phyloP scores from a whole-genome alignment of 2,113 vertebrate genomes.

The Podocnemis expansa region DNA sequence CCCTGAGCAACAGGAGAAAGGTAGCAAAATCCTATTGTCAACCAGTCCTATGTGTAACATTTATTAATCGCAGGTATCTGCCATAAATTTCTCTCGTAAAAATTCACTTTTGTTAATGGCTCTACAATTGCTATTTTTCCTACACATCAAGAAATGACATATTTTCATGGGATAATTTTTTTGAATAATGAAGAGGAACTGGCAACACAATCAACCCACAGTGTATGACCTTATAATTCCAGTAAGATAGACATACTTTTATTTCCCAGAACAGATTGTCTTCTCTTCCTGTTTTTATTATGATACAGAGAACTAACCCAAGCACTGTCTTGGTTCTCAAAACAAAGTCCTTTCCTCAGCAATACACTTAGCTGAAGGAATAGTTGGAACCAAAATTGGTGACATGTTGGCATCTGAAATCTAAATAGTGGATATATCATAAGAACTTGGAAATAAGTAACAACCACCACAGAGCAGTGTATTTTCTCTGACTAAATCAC shows the following conservation, averaged over 20 bases:
- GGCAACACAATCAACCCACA: background rate
- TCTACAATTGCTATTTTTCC: background rate
- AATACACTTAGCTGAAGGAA: background rate
- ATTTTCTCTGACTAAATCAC: background rate
- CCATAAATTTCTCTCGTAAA: background rate
- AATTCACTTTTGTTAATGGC: background rate
- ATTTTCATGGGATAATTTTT: background rate
- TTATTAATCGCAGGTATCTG: background rate
- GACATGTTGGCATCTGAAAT: background rate
- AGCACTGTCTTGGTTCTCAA: background rate
- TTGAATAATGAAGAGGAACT: background rate
- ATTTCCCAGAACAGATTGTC: constrained; percentile 13
- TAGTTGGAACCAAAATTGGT: background rate
- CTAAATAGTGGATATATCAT: background rate
- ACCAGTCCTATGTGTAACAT: background rate
- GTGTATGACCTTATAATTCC: background rate
- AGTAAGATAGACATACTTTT: background rate
- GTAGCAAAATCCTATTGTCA: accelerated
- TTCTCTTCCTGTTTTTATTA: constrained; percentile 14
- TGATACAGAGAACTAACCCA: background rate
- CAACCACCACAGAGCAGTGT: background rate
- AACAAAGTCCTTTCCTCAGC: background rate
- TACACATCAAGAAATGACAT: background rate
- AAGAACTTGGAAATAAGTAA: background rate
- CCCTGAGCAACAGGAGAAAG: no score